These are phyloP conservation scores for Drosophila hawaiiensis DNA, from an alignment of 2,888 invertebrate species.

Conservation along the genomic window DNA sequence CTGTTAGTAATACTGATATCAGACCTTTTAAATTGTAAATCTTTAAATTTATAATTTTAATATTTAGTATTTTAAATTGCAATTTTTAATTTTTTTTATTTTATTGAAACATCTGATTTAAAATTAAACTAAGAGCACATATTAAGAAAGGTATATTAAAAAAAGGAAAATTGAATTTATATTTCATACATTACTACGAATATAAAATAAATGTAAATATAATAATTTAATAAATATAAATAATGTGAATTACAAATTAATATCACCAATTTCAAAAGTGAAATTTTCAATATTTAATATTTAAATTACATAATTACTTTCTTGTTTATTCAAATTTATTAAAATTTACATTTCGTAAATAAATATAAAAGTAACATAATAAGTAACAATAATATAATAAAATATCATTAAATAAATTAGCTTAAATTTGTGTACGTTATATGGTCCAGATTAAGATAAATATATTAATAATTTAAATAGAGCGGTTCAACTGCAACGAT, in stretches of 20 bases:
- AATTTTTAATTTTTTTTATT: accelerated
- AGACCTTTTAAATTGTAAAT: too few species aligned
- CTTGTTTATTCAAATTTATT: neutral
- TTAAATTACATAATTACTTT: neutral
- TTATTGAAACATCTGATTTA: neutral
- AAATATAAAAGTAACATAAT: neutral
- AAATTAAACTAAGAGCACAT: neutral
- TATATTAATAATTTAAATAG: neutral
- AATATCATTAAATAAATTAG: neutral
- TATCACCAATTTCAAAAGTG: neutral
- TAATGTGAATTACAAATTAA: neutral
- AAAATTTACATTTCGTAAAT: neutral
- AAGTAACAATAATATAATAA: neutral
- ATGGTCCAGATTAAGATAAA: neutral
- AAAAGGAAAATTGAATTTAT: neutral
- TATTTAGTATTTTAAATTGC: neutral
- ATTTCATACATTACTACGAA: neutral
- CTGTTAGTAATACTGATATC: too few species aligned
- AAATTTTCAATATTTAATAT: neutral
- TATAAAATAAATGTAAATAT: neutral
- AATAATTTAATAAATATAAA: neutral
- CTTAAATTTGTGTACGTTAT: neutral
- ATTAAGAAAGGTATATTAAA: neutral
- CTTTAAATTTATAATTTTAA: neutral
- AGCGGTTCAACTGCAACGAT: neutral